Evolutionary conservation across 2,113 vertebrate genomes (phyloP).

Genomic region (Bungarus multicinctus): DNA sequence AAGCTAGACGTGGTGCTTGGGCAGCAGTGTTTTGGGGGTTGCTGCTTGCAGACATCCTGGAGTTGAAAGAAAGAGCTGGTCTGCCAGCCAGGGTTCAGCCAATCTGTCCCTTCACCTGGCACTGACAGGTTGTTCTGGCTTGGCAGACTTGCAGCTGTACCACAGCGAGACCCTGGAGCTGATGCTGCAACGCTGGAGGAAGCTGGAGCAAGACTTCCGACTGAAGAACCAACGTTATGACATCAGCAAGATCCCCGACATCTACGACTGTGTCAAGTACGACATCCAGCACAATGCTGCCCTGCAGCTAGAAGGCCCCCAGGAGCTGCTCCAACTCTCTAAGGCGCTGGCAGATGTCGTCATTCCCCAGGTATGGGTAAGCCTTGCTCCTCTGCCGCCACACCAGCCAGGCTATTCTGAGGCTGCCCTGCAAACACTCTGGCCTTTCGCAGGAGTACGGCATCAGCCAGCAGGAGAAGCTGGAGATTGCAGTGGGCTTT

Average conservation of each 20-base stretch:
- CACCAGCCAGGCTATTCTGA: background rate
- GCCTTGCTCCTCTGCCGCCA: background rate
- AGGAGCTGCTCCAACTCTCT: conserved; percentile 88
- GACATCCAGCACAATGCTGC: conserved; percentile 92
- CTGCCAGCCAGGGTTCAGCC: background rate
- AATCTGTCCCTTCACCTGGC: background rate
- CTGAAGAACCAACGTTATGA: conserved; percentile 95
- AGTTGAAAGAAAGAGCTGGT: no score
- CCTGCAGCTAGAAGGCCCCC: conserved; percentile 87
- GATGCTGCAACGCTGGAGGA: conserved; percentile 97
- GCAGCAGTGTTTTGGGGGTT: background rate
- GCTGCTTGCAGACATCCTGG: background rate
- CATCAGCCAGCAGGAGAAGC: conserved; percentile 90
- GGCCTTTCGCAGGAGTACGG: conserved; percentile 86
- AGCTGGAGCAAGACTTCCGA: conserved; percentile 91
- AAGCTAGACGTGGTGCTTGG: background rate
- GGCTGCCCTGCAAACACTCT: background rate
- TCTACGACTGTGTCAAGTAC: conserved; percentile 97
- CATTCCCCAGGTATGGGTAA: conserved; percentile 87
- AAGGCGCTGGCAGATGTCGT: conserved; percentile 91
- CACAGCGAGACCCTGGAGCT: conserved; percentile 95
- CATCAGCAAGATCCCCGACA: conserved; percentile 97
- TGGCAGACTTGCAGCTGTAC: conserved; percentile 89
- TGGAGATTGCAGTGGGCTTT: conserved; percentile 95
- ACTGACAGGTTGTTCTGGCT: background rate